Percentiles rank a stretch among this genome's conserved stretches.
Conservation (phyloP, 2,888 invertebrate species). For the Creontiades dilutus region DNA sequence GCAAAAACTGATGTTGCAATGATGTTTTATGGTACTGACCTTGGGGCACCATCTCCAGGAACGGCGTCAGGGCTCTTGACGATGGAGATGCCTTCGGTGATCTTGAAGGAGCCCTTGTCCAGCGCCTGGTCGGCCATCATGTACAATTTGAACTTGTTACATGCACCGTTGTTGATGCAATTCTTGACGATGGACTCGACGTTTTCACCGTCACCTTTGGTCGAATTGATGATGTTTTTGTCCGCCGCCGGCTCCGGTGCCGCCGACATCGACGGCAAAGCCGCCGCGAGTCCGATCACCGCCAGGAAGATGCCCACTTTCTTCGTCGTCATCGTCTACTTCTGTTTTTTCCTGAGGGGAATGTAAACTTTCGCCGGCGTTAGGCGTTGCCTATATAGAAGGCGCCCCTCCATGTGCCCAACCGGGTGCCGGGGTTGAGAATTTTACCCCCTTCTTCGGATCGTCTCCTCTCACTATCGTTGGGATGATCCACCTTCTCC, state of each 20-base stretch:
- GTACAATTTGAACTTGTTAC: conserved; percentile 92
- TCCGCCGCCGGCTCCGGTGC: conserved; percentile 79
- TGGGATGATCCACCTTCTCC: neutral
- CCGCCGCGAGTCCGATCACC: conserved; percentile 65
- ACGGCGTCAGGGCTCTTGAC: conserved; percentile 83
- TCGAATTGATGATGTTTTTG: conserved; percentile 74
- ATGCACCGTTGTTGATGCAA: conserved; percentile 90
- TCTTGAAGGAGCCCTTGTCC: conserved; percentile 88
- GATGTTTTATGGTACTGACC: conserved; percentile 77
- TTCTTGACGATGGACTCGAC: conserved; percentile 88
- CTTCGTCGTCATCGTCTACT: conserved; percentile 64
- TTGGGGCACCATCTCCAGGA: conserved; percentile 87
- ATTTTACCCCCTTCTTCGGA: conserved; percentile 11
- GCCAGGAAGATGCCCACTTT: conserved; percentile 62
- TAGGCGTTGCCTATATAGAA: conserved; percentile 59
- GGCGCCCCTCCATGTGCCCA: conserved; percentile 45
- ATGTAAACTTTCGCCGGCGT: conserved; percentile 62
- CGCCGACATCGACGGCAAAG: conserved; percentile 65
- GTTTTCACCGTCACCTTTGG: conserved; percentile 87
- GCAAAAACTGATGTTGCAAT: neutral
- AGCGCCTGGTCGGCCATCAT: conserved; percentile 91
- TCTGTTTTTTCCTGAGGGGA: conserved; percentile 1
- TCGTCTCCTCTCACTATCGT: conserved; percentile 17
- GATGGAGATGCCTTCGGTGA: conserved; percentile 91
- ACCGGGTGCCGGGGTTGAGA: neutral